Evolutionary conservation across 1,140 invertebrate species (phyloP).

Genomic region (Glossosoma conforme): DNA sequence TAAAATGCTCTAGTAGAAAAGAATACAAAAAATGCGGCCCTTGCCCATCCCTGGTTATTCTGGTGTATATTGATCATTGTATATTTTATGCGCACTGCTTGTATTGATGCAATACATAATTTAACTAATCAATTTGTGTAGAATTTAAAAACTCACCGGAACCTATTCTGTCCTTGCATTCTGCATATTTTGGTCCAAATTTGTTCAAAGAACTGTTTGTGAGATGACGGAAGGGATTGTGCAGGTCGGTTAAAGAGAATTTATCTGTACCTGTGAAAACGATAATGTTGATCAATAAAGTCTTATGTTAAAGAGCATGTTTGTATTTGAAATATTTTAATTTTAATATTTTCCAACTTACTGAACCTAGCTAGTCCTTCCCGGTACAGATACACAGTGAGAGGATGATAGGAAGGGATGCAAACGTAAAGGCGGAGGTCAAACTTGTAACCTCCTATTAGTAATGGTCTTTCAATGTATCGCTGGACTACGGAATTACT

Average conservation of each 20-base stretch:
- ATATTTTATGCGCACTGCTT: too few relatives aligned
- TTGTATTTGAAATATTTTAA: not conserved
- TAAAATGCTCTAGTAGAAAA: too few relatives aligned
- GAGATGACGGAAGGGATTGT: constrained; percentile 76
- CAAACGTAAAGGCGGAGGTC: constrained; percentile 75
- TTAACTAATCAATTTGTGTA: too few relatives aligned
- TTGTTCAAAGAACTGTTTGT: constrained; percentile 86
- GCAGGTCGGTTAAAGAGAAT: constrained; percentile 67
- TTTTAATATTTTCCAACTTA: constrained; percentile 28
- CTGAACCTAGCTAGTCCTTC: constrained; percentile 69
- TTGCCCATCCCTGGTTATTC: too few relatives aligned
- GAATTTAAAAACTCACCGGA: too few relatives aligned
- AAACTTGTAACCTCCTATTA: constrained; percentile 78
- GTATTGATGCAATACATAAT: too few relatives aligned
- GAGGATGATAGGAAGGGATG: constrained; percentile 69
- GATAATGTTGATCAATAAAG: constrained; percentile 1
- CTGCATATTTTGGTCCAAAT: constrained; percentile 69
- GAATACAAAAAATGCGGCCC: too few relatives aligned
- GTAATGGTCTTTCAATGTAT: constrained; percentile 72
- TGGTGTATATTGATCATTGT: too few relatives aligned
- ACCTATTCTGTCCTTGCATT: constrained; percentile 75
- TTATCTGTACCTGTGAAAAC: constrained; percentile 63
- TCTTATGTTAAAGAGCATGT: not conserved
- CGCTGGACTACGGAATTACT: constrained; percentile 70
- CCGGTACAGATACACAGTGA: constrained; percentile 72